These are phyloP conservation scores for Parambassis ranga DNA, from an alignment of 2,797 vertebrate genomes.

Conservation along the genomic window DNA sequence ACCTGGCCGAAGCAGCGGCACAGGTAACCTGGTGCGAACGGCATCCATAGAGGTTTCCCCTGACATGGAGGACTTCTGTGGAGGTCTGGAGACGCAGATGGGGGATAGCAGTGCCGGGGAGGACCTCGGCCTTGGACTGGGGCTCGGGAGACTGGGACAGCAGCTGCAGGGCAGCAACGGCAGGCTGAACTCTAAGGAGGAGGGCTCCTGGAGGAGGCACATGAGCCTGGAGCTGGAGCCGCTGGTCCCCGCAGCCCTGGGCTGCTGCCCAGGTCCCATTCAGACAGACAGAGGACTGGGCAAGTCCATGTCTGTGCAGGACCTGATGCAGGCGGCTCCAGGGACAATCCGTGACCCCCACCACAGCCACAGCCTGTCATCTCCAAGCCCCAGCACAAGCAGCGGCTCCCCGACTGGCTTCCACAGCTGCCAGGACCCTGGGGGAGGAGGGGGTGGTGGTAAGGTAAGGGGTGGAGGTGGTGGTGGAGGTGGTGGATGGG, in stretches of 20 bases:
- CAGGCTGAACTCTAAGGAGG: constrained; percentile 81
- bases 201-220: constrained; percentile 89
- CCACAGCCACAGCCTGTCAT: constrained; percentile 75
- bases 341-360: constrained; percentile 63
- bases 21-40: constrained; percentile 38
- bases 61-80: constrained; percentile 68
- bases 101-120: constrained; percentile 71
- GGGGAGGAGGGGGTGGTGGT: constrained; percentile 57
- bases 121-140: constrained; percentile 34
- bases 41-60: constrained; percentile 54
- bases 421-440: constrained; percentile 74
- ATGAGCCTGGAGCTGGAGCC: constrained; percentile 90
- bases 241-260: constrained; percentile 73
- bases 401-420: constrained; percentile 82
- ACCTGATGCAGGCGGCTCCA: constrained; percentile 86
- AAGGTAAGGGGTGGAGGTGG: too few relatives aligned
- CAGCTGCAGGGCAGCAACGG: constrained; percentile 43
- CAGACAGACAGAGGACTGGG: constrained; percentile 82
- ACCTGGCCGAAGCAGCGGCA: constrained; percentile 83
- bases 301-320: constrained; percentile 93
- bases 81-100: constrained; percentile 75
- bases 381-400: constrained; percentile 70
- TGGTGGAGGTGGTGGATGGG: constrained; percentile 85
- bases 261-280: constrained; percentile 60
- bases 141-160: constrained; percentile 55